phyloP scores from a whole-genome alignment of 2,113 vertebrate species.

The Lota lota region DNA sequence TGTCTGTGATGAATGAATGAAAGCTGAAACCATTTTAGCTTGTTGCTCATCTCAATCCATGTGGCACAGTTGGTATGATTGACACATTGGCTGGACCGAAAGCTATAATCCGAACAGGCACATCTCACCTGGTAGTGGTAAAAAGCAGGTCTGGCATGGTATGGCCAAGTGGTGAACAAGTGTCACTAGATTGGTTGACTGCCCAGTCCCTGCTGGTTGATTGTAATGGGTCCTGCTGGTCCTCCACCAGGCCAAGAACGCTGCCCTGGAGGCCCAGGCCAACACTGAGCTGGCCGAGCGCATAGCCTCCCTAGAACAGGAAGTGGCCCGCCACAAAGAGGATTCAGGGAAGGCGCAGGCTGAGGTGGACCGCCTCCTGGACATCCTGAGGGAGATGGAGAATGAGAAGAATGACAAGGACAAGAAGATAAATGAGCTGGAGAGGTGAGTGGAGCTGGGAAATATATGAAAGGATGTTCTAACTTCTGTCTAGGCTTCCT shows the following conservation, averaged over 20 bases:
- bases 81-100: too few species aligned
- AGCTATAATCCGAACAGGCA: too few species aligned
- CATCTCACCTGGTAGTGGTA: too few species aligned
- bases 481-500: background rate
- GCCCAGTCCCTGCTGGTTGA: too few species aligned
- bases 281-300: conserved; percentile 87
- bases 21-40: background rate
- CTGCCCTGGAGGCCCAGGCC: conserved; percentile 85
- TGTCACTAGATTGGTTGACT: too few species aligned
- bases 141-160: too few species aligned
- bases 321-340: conserved; percentile 83
- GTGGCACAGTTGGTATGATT: too few species aligned
- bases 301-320: conserved; percentile 83
- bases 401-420: conserved; percentile 99
- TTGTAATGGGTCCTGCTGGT: background rate
- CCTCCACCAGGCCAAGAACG: conserved; percentile 82
- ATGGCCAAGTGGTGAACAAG: too few species aligned
- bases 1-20: background rate
- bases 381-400: conserved; percentile 97
- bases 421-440: conserved; percentile 93
- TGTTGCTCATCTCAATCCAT: too few species aligned
- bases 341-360: conserved; percentile 91
- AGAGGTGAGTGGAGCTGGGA: conserved; percentile 77
- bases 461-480: background rate
- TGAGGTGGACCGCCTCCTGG: conserved; percentile 94